Evolutionary conservation across 2,797 vertebrate genomes (phyloP).

Genomic region (Podargus strigoides): DNA sequence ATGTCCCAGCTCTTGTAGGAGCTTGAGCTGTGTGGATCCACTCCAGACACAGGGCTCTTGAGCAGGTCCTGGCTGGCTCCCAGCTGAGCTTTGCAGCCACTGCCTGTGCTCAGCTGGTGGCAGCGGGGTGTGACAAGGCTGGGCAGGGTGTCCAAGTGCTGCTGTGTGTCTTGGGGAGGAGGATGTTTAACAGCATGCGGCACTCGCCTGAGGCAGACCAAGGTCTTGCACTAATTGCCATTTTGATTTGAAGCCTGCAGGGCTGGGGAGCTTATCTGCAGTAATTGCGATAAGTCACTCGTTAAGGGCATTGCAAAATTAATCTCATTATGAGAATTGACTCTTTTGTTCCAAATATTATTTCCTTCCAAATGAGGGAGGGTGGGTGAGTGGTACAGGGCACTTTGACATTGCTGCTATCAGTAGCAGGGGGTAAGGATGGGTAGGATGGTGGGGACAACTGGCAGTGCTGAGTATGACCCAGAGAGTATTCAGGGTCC

Average conservation of each 20-base stretch:
- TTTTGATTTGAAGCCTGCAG: not conserved
- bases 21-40: rapidly evolving
- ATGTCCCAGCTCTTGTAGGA: not conserved
- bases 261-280: not conserved
- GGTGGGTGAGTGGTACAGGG: not conserved
- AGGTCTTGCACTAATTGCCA: not conserved
- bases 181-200: not conserved
- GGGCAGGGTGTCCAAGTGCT: not conserved
- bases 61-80: not conserved
- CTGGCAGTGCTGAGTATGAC: not conserved
- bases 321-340: constrained; percentile 34
- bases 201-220: not conserved
- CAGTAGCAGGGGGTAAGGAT: not conserved
- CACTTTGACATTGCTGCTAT: not conserved
- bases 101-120: not conserved
- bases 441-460: not conserved
- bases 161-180: not conserved
- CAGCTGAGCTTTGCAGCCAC: not conserved
- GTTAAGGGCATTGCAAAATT: constrained; percentile 32
- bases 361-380: not conserved
- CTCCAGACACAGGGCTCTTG: not conserved
- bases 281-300: constrained; percentile 25
- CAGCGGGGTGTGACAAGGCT: not conserved
- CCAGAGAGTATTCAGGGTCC: rapidly evolving
- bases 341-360: constrained; percentile 1